A percentile compares a stretch with the other conserved stretches of the same genome.
These are phyloP conservation scores for Riparia riparia DNA, from an alignment of 2,113 vertebrate genomes.

Conservation along the genomic window DNA sequence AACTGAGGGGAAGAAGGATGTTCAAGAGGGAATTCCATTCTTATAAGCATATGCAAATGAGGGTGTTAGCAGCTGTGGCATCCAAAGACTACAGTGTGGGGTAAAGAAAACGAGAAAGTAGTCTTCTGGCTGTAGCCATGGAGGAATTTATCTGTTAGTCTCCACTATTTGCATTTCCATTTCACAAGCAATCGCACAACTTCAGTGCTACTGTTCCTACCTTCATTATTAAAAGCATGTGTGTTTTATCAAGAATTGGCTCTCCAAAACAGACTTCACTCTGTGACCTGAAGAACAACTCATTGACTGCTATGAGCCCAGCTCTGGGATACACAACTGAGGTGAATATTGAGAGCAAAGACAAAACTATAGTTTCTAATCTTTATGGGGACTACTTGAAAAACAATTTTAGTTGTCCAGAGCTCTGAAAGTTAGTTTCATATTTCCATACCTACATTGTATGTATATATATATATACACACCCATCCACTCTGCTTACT, in stretches of 20 bases:
- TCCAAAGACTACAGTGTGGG: neutral
- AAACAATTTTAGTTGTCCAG: neutral
- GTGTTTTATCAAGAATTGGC: neutral
- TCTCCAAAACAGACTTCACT: neutral
- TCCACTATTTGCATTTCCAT: neutral
- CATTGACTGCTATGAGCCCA: neutral
- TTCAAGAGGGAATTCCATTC: neutral
- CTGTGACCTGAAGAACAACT: neutral
- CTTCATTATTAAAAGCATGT: neutral
- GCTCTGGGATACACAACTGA: accelerated
- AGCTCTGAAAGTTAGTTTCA: neutral
- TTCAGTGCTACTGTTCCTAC: neutral
- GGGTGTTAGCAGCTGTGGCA: neutral
- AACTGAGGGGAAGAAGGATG: neutral
- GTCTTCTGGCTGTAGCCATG: neutral
- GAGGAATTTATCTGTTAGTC: neutral
- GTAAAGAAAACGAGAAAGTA: neutral
- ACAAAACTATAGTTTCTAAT: neutral
- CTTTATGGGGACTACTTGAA: neutral
- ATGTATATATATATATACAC: neutral
- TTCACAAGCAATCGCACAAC: neutral
- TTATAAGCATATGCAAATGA: neutral
- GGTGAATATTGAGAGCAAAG: neutral
- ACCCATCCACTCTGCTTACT: neutral
- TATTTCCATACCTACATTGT: neutral